Evolutionary conservation across 35 echinoderm and acorn worm species (phyloP), one percentile per base, ranked within the genome.

Genomic region (Holothuria glaberrima): DNA sequence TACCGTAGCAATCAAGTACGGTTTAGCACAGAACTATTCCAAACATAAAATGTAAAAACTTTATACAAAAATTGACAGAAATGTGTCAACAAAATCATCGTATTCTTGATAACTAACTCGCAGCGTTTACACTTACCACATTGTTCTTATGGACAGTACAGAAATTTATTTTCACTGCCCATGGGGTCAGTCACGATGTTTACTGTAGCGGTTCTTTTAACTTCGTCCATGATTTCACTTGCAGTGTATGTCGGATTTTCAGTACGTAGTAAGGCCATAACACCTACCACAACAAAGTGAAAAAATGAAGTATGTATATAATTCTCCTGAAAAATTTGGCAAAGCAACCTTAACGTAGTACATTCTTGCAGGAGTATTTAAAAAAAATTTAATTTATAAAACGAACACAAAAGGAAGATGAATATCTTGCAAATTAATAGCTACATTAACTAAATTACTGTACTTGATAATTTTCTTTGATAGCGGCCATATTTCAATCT

Each of bases 231-330:
- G 75, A 79, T 79, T 52, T 79, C 29, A 6, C 3, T 10, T 17
- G 30, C 75, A 9, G 0, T 13, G 13, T 79, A 25, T 20, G 5
- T 48, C 16, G 75, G 75, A 16, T 79, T 12, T 7, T 34, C 75
- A 16, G 41, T 36, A 41, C 75, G 75, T 12, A 6, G 6, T 21
- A 79, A 52, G 36, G 75, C 75, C 75, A 79, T 79, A 16, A 79
- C 75, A 20, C 33, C 75, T 79, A 26, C 3, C 22, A 52, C 19
- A 46, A 52, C 18, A 79, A 19, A 79, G 12, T 5, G 5, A 63
- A 63, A 5, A 63, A 63, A 16, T 70, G 5, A 70, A 30, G 27
- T 67, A 67, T 9, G 26, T 25, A 28, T 25, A 25, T 30, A 30
- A 7, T 0, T 4, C 12, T 24, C 4, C 22, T n/a, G 6, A 32